A percentile compares a stretch with the other conserved stretches of the same genome.
Conservation (phyloP, 2,113 vertebrate genomes). For the Pampusana beccarii region DNA sequence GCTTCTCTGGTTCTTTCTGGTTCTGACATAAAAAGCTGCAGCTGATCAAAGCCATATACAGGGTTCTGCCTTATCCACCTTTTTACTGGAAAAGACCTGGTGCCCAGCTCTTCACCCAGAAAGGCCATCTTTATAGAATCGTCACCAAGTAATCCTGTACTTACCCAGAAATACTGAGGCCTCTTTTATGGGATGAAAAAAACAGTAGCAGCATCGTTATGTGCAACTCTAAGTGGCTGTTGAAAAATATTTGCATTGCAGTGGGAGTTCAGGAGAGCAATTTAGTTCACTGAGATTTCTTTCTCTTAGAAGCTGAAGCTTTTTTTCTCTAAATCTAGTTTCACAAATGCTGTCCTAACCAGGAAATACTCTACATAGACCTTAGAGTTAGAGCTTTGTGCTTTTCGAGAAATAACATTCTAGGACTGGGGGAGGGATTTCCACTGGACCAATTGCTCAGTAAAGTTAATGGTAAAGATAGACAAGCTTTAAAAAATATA, state of each 20-base stretch:
- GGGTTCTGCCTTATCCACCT: neutral
- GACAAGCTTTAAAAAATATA: neutral
- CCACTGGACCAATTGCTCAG: neutral
- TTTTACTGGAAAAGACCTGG: neutral
- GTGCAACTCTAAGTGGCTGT: neutral
- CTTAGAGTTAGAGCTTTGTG: neutral
- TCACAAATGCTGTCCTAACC: neutral
- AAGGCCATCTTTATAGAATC: neutral
- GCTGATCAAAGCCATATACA: neutral
- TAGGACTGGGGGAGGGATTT: neutral
- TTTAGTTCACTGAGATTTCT: neutral
- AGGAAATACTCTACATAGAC: neutral
- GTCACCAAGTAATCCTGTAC: neutral
- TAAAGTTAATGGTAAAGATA: neutral
- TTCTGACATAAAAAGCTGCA: neutral
- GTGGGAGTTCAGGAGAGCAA: neutral
- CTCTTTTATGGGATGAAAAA: neutral
- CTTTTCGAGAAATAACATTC: neutral
- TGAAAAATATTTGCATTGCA: neutral
- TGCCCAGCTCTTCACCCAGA: neutral
- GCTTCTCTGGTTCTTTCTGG: neutral
- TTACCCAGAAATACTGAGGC: neutral
- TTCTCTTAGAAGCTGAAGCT: neutral
- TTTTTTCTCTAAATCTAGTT: neutral
- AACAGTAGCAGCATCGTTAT: neutral